A percentile compares a stretch with the other conserved stretches of the same genome.
phyloP scores from a whole-genome alignment of 2,888 invertebrate species.

The Eristalinus sepulchralis region DNA sequence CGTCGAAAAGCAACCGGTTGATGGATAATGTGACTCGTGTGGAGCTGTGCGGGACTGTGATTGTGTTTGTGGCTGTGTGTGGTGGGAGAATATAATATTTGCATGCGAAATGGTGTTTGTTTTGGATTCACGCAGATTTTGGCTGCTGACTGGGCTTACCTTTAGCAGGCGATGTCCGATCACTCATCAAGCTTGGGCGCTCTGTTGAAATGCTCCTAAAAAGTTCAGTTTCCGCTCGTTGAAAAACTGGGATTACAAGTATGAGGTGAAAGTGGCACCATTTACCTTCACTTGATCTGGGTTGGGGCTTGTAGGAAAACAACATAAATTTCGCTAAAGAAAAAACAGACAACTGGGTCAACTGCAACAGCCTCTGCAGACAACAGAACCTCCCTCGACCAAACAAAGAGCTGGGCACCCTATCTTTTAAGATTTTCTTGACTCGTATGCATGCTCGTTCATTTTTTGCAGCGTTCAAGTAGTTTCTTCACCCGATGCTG shows the following conservation, averaged over 20 bases:
- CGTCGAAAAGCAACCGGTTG: conserved; percentile 19
- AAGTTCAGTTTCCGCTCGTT: too few species aligned
- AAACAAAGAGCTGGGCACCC: background rate
- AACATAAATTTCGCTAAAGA: too few species aligned
- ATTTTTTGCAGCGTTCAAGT: background rate
- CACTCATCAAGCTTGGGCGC: too few species aligned
- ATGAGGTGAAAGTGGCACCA: too few species aligned
- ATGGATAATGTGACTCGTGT: background rate
- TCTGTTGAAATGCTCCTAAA: too few species aligned
- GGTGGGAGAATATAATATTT: background rate
- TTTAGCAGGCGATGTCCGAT: too few species aligned
- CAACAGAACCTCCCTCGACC: background rate
- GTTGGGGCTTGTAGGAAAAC: too few species aligned
- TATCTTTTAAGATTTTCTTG: background rate
- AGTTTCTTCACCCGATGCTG: background rate
- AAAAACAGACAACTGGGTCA: too few species aligned
- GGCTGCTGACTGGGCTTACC: too few species aligned
- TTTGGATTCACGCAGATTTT: background rate
- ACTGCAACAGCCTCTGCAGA: background rate
- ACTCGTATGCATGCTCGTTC: background rate
- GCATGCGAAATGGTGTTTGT: background rate
- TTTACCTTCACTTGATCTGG: too few species aligned
- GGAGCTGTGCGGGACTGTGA: background rate
- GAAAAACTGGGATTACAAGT: too few species aligned
- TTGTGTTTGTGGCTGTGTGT: background rate